Evolutionary conservation across 2,888 invertebrate species (phyloP).

Genomic region (Drosophila parthenogenetica): DNA sequence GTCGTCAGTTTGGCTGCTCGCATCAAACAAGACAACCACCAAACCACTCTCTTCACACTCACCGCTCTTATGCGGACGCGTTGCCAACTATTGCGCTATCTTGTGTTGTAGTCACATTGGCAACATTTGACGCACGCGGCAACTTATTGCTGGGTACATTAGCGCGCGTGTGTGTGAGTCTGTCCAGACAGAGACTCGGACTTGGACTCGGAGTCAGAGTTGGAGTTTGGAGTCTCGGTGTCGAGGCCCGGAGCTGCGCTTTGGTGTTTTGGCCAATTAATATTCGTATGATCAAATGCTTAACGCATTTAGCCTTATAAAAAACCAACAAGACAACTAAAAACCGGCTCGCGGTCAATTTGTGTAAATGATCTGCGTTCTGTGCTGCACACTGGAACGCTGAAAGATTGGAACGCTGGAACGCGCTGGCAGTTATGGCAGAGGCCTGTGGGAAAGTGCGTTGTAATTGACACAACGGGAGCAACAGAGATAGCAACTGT

Average conservation of each 20-base stretch:
- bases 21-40: constrained; percentile 17
- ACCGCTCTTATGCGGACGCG: constrained; percentile 6
- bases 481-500: no score
- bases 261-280: constrained; percentile 78
- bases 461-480: constrained; percentile 71
- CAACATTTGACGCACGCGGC: constrained; percentile 71
- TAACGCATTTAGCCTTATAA: constrained; percentile 81
- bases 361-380: constrained; percentile 74
- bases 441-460: constrained; percentile 72
- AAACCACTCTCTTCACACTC: not conserved
- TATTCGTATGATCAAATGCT: constrained; percentile 81
- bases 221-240: constrained; percentile 13
- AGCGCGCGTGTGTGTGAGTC: constrained; percentile 42
- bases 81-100: constrained; percentile 34
- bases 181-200: constrained; percentile 10
- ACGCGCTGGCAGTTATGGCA: constrained; percentile 17
- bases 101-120: constrained; percentile 28
- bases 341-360: constrained; percentile 64
- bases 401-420: constrained; percentile 16
- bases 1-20: constrained; percentile 71
- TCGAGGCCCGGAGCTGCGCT: constrained; percentile 57
- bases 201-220: constrained; percentile 18
- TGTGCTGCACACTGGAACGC: constrained; percentile 13
- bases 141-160: constrained; percentile 72
- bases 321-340: constrained; percentile 71